These are phyloP conservation scores for Otus sunia DNA, from an alignment of 2,113 vertebrate genomes.

Conservation along the genomic window DNA sequence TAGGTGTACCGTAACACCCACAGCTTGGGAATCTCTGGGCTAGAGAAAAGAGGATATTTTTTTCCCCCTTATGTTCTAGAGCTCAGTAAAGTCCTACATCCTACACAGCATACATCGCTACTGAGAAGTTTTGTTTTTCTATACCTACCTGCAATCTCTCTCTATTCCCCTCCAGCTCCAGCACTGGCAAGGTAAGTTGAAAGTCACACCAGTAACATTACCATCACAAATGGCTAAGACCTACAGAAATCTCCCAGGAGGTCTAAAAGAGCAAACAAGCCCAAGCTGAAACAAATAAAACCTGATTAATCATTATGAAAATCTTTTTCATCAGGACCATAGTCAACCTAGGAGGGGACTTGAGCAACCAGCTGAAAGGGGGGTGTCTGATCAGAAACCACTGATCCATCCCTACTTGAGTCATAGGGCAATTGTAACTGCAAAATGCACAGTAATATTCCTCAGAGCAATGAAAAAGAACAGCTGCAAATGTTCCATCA, in stretches of 20 bases:
- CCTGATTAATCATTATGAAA: not conserved
- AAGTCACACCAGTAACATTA: not conserved
- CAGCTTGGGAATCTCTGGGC: constrained; percentile 25
- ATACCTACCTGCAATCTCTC: not conserved
- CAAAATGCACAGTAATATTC: not conserved
- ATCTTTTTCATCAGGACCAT: not conserved
- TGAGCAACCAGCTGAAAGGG: not conserved
- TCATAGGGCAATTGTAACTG: not conserved
- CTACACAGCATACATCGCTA: not conserved
- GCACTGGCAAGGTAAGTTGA: not conserved
- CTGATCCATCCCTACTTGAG: not conserved
- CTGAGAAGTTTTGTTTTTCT: not conserved
- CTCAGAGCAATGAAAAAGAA: not conserved
- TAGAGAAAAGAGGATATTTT: not conserved
- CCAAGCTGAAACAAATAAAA: not conserved
- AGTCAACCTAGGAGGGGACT: not conserved
- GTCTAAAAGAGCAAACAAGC: not conserved
- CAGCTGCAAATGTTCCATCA: not conserved
- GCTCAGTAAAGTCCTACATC: not conserved
- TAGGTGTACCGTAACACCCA: not conserved
- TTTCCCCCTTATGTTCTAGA: not conserved
- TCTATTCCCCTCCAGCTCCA: not conserved
- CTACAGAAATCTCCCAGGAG: not conserved
- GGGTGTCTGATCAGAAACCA: not conserved
- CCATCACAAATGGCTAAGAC: not conserved